These are phyloP conservation scores for Thecophora atra DNA, from an alignment of 2,888 invertebrate species.

Conservation along the genomic window DNA sequence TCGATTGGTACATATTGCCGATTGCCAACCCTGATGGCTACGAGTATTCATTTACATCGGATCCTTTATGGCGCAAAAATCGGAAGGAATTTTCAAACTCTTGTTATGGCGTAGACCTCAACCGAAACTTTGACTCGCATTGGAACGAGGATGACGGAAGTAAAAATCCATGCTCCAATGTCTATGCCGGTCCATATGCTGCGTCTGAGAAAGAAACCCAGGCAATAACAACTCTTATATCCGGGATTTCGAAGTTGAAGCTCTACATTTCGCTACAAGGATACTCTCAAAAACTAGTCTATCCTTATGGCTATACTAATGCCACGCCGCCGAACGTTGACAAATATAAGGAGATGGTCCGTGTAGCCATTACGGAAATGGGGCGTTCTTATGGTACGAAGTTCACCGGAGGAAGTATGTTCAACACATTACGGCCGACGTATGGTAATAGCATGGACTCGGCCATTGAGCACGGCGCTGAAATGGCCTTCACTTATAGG, in stretches of 20 bases:
- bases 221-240: slow-evolving; percentile 70
- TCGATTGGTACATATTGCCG: slow-evolving; percentile 81
- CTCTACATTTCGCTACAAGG: slow-evolving; percentile 81
- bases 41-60: slow-evolving; percentile 72
- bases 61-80: slow-evolving; percentile 75
- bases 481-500: slow-evolving; percentile 70
- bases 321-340: slow-evolving; percentile 69
- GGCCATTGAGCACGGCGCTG: slow-evolving; percentile 71
- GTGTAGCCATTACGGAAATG: slow-evolving; percentile 61
- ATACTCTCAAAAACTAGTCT: slow-evolving; percentile 75
- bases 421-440: slow-evolving; percentile 69
- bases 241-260: slow-evolving; percentile 68
- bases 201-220: slow-evolving; percentile 71
- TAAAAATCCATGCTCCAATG: too few species aligned
- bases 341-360: slow-evolving; percentile 66
- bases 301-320: slow-evolving; percentile 76
- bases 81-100: slow-evolving; percentile 64
- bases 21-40: too few species aligned
- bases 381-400: slow-evolving; percentile 70
- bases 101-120: slow-evolving; percentile 72
- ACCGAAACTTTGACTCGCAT: slow-evolving; percentile 74
- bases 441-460: slow-evolving; percentile 79
- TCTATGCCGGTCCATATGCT: slow-evolving; percentile 68
- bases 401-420: slow-evolving; percentile 72
- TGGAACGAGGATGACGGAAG: slow-evolving; percentile 71